These are phyloP conservation scores for Aphodius granarius DNA, from an alignment of 2,888 invertebrate genomes.

Conservation along the genomic window DNA sequence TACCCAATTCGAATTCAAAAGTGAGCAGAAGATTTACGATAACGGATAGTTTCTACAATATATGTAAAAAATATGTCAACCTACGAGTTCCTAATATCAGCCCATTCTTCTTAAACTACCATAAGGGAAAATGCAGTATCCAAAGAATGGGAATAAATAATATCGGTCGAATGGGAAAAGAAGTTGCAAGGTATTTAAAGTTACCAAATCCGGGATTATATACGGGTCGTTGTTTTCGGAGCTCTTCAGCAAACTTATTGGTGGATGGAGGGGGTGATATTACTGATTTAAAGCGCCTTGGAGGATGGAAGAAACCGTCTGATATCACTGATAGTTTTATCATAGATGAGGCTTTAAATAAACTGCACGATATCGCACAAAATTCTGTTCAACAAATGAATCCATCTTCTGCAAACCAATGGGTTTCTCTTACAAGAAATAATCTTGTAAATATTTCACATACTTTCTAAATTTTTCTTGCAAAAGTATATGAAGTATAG, in stretches of 20 bases:
- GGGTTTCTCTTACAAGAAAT: no score
- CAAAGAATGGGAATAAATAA: constrained; percentile 29
- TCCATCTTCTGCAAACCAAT: no score
- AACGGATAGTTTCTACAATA: constrained; percentile 26
- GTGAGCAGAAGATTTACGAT: constrained; percentile 28
- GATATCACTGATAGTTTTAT: background rate
- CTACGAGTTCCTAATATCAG: constrained; percentile 26
- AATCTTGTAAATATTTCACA: no score
- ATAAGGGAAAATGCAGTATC: constrained; percentile 27
- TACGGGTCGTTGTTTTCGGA: constrained; percentile 28
- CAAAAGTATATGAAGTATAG: no score
- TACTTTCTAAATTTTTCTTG: no score
- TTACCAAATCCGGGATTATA: constrained; percentile 24
- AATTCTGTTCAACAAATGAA: no score
- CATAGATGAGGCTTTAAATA: background rate
- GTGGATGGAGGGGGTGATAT: constrained; percentile 41
- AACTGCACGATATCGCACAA: no score
- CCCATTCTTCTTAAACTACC: constrained; percentile 28
- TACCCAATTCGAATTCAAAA: constrained; percentile 23
- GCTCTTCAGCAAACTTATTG: constrained; percentile 23
- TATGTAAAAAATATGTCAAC: constrained; percentile 30
- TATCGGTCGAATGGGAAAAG: constrained; percentile 18
- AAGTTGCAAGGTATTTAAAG: constrained; percentile 28
- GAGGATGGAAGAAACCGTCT: constrained; percentile 17
- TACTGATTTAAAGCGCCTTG: constrained; percentile 21